Conservation (phyloP, 2,797 vertebrate species). For the Pyrrhura leucotis region DNA sequence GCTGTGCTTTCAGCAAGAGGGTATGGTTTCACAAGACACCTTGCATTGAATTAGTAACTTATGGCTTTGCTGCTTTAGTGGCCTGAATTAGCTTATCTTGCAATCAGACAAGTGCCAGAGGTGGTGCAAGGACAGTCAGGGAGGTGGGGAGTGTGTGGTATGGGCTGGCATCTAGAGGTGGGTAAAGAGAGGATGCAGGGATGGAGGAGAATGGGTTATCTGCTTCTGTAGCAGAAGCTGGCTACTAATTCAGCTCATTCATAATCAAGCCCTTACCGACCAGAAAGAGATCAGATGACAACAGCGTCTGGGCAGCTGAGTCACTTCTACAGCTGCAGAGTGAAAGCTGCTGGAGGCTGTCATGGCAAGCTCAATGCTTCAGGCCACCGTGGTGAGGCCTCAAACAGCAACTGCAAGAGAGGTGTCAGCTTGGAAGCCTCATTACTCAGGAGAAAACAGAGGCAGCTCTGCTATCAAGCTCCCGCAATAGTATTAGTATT, state of each 20-base stretch:
- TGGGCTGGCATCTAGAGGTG: not conserved
- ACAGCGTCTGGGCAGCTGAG: not conserved
- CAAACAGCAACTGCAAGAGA: not conserved
- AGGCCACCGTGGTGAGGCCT: not conserved
- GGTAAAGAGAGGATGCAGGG: not conserved
- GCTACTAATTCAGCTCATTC: not conserved
- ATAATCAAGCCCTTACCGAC: not conserved
- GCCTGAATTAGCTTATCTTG: not conserved
- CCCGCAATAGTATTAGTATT: accelerated
- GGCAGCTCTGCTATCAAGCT: not conserved
- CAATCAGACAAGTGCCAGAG: not conserved
- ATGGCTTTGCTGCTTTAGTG: not conserved
- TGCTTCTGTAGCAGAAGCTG: not conserved
- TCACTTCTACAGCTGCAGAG: not conserved
- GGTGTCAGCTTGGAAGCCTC: not conserved
- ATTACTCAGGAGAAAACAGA: not conserved
- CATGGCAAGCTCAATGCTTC: not conserved
- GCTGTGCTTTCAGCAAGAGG: not conserved
- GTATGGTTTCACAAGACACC: not conserved
- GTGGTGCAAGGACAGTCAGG: accelerated
- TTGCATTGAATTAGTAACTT: not conserved
- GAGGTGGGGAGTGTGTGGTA: not conserved
- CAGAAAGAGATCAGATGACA: not conserved
- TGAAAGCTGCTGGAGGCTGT: not conserved
- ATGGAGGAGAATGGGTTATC: not conserved